Evolutionary conservation across 2,888 invertebrate genomes (phyloP).

Genomic region (Andrena praecox): DNA sequence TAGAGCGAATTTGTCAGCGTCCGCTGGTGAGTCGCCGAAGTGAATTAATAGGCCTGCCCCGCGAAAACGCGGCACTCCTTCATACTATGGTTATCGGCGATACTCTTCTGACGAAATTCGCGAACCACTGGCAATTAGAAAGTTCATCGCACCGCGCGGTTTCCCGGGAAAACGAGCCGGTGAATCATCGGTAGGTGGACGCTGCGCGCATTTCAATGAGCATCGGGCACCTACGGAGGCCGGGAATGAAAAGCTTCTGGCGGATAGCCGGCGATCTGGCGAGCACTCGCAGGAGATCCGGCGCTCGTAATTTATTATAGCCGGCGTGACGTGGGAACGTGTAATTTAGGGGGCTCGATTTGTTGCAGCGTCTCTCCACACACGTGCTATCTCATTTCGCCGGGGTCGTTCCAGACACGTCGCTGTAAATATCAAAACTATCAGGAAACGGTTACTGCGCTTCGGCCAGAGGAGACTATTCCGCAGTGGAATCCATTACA

Average conservation of each 20-base stretch:
- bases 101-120: slow-evolving; percentile 15
- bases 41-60: slow-evolving; percentile 26
- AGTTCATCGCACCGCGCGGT: slow-evolving; percentile 38
- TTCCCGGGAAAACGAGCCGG: slow-evolving; percentile 23
- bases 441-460: not conserved
- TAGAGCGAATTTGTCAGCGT: not conserved
- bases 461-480: not conserved
- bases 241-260: slow-evolving; percentile 35
- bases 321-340: slow-evolving; percentile 37
- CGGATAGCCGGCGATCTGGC: slow-evolving; percentile 1
- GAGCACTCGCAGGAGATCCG: slow-evolving; percentile 34
- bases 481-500: not conserved
- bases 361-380: slow-evolving; percentile 28
- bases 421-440: not conserved
- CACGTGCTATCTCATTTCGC: not conserved
- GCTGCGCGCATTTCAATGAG: slow-evolving; percentile 42
- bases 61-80: slow-evolving; percentile 12
- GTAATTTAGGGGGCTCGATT: slow-evolving; percentile 26
- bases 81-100: not conserved
- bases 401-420: not conserved
- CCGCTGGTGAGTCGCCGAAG: not conserved
- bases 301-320: slow-evolving; percentile 36
- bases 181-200: slow-evolving; percentile 37
- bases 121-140: slow-evolving; percentile 16
- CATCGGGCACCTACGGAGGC: not conserved